Percentiles rank a stretch among this genome's conserved stretches.
Evolutionary conservation across 2,113 vertebrate genomes (phyloP).

Genomic region (Sturnus vulgaris): DNA sequence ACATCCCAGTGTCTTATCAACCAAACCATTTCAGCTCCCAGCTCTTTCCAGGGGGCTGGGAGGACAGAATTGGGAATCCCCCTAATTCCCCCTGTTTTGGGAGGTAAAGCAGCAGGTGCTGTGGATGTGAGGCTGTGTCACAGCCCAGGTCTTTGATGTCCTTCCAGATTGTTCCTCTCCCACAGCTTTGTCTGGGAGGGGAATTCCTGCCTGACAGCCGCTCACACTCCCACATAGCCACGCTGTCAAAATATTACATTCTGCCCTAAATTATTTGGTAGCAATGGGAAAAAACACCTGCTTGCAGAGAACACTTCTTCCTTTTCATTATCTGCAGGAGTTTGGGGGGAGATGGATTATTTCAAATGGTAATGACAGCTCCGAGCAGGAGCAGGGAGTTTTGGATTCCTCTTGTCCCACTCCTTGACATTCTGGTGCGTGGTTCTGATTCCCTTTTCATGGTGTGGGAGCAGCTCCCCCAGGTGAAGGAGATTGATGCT

Average conservation of each 20-base stretch:
- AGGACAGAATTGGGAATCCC: background rate
- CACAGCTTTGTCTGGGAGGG: background rate
- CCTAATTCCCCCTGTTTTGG: background rate
- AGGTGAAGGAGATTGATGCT: background rate
- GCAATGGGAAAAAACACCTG: constrained; percentile 33
- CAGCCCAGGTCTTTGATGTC: background rate
- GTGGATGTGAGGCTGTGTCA: background rate
- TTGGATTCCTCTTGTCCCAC: background rate
- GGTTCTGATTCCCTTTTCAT: background rate
- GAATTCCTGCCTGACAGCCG: background rate
- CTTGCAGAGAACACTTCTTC: background rate
- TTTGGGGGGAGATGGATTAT: background rate
- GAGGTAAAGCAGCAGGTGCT: background rate
- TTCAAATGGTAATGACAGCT: background rate
- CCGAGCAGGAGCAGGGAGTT: background rate
- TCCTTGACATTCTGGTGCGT: background rate
- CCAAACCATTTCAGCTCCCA: background rate
- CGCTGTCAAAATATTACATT: background rate
- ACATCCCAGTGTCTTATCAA: accelerated
- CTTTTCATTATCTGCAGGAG: background rate
- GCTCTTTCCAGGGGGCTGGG: background rate
- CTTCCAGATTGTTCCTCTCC: background rate
- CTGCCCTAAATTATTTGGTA: constrained; percentile 42
- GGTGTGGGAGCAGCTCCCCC: background rate
- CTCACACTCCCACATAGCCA: background rate